Evolutionary conservation across 1,140 invertebrate species (phyloP).

Genomic region (fruit fly (Drosophila melanogaster)): DNA sequence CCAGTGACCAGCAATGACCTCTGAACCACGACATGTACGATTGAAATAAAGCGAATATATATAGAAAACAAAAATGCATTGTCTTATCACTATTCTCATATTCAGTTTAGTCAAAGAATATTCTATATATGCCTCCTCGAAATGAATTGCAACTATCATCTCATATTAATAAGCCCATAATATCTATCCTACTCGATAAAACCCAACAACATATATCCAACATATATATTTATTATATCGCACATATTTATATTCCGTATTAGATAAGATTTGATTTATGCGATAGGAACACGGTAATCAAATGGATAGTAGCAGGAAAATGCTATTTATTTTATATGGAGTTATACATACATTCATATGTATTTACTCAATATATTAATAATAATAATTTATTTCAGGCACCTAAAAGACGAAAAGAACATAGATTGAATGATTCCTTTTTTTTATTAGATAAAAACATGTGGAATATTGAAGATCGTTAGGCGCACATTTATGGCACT

Average conservation of each 20-base stretch:
- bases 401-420: no score
- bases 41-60: conserved; percentile 17
- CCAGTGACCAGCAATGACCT: background rate
- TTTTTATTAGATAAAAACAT: background rate
- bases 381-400: background rate
- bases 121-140: no score
- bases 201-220: no score
- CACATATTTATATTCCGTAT: no score
- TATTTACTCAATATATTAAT: no score
- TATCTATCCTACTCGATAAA: no score
- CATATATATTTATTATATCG: no score
- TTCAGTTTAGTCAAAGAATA: background rate
- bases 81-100: background rate
- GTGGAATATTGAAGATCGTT: background rate
- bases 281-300: no score
- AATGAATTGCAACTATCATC: background rate
- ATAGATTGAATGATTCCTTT: background rate
- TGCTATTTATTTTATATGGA: background rate
- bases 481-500: background rate
- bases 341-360: no score
- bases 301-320: no score
- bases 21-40: conserved; percentile 4
- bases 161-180: background rate
- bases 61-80: background rate
- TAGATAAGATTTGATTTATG: no score